Evolutionary conservation across 37 sponge, comb jelly and placozoan species (phyloP).

Genomic region (Ephydatia muelleri): DNA sequence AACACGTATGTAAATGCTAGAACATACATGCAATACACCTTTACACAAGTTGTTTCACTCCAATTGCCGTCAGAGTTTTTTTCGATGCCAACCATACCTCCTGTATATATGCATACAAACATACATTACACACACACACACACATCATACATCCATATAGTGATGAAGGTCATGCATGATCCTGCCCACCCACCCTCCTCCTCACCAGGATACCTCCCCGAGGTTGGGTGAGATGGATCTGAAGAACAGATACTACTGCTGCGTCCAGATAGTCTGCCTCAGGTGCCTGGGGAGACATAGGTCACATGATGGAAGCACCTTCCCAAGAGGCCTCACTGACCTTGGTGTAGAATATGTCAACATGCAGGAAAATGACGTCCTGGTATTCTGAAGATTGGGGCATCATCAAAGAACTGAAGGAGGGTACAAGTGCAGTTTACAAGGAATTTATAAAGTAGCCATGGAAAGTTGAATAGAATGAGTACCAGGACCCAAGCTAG

Average conservation of each 20-base stretch:
- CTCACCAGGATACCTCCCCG: slow-evolving; percentile 91
- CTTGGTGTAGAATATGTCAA: slow-evolving; percentile 99
- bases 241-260: slow-evolving; percentile 93
- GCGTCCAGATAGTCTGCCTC: slow-evolving; percentile 98
- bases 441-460: not conserved
- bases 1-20: too few relatives aligned
- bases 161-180: not conserved
- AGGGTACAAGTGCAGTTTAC: not conserved
- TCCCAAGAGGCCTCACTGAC: slow-evolving; percentile 1
- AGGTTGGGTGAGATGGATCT: slow-evolving; percentile 98
- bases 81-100: too few relatives aligned
- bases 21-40: too few relatives aligned
- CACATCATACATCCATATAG: not conserved
- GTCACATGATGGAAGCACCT: not conserved
- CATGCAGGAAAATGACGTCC: slow-evolving; percentile 96
- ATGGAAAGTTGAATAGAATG: not conserved
- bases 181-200: not conserved
- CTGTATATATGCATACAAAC: too few relatives aligned
- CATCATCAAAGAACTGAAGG: slow-evolving; percentile 97
- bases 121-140: too few relatives aligned
- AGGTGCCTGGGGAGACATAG: slow-evolving; percentile 74
- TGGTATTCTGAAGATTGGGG: slow-evolving; percentile 97
- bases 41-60: too few relatives aligned
- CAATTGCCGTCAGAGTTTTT: too few relatives aligned
- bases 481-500: too few relatives aligned